Percentiles rank a stretch among this genome's conserved stretches.
Conservation (phyloP, 2,888 invertebrate species). For the Macrophya annulata region DNA sequence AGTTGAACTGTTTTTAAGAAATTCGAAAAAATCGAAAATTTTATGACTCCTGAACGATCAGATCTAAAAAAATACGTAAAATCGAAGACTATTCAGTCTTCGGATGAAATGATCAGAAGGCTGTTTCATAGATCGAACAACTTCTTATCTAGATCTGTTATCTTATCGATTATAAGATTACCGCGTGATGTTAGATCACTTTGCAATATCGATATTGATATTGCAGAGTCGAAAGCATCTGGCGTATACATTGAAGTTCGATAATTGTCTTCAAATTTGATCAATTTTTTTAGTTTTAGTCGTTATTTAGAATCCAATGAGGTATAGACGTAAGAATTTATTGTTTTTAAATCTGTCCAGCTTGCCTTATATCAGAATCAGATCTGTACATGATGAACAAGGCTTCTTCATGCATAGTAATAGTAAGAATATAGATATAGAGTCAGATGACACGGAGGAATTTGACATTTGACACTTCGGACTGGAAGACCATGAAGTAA, state of each 20-base stretch:
- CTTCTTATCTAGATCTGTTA: not conserved
- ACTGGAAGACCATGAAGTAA: slow-evolving; percentile 33
- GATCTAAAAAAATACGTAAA: not conserved
- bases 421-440: not conserved
- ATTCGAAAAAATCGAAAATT: no score
- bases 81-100: not conserved
- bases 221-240: not conserved
- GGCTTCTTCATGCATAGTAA: not conserved
- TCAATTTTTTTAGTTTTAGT: not conserved
- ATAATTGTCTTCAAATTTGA: not conserved
- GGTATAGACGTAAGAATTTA: not conserved
- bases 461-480: slow-evolving; percentile 30
- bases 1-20: not conserved
- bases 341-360: not conserved
- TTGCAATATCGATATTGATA: not conserved
- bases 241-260: not conserved
- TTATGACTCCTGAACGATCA: no score
- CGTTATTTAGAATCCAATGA: not conserved
- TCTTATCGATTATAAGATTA: not conserved
- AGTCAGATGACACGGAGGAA: slow-evolving; percentile 48
- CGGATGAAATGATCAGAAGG: not conserved
- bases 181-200: not conserved
- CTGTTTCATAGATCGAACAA: not conserved
- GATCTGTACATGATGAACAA: not conserved
- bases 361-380: not conserved